Conservation (phyloP, 2,113 vertebrate species). For the Zeus faber region DNA sequence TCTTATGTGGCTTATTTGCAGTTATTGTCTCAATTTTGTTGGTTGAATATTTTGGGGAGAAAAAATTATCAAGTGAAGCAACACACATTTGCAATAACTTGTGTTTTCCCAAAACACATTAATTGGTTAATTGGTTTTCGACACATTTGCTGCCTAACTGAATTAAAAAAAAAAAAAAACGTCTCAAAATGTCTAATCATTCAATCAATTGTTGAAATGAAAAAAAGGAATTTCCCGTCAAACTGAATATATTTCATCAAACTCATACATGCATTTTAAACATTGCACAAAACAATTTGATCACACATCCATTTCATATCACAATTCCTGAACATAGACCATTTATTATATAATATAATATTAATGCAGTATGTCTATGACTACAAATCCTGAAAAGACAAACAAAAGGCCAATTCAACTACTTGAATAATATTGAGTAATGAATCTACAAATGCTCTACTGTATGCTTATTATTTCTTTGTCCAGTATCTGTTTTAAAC, state of each 20-base stretch:
- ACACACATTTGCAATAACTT: conserved; percentile 9
- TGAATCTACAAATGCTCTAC: conserved; percentile 34
- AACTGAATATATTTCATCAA: too few species aligned
- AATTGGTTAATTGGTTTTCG: conserved; percentile 36
- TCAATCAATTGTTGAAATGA: too few species aligned
- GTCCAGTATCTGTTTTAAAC: conserved; percentile 29
- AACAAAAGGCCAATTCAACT: conserved; percentile 39
- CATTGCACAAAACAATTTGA: neutral
- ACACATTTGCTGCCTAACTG: conserved; percentile 45
- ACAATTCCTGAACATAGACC: too few species aligned
- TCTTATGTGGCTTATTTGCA: conserved; percentile 11
- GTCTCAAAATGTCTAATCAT: conserved; percentile 43
- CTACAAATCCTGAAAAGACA: conserved; percentile 2
- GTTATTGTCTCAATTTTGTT: conserved; percentile 25
- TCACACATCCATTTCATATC: neutral
- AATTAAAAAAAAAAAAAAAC: conserved; percentile 30
- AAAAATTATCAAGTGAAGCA: conserved; percentile 34
- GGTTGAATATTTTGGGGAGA: conserved; percentile 41
- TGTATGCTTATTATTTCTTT: conserved; percentile 31
- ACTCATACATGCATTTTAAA: neutral
- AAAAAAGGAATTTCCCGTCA: too few species aligned
- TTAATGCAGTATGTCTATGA: neutral
- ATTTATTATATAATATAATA: neutral
- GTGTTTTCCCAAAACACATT: conserved; percentile 25
- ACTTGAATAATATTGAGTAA: conserved; percentile 14